Evolutionary conservation across 2,888 invertebrate genomes (phyloP).

Genomic region (Drosophila prolongata): DNA sequence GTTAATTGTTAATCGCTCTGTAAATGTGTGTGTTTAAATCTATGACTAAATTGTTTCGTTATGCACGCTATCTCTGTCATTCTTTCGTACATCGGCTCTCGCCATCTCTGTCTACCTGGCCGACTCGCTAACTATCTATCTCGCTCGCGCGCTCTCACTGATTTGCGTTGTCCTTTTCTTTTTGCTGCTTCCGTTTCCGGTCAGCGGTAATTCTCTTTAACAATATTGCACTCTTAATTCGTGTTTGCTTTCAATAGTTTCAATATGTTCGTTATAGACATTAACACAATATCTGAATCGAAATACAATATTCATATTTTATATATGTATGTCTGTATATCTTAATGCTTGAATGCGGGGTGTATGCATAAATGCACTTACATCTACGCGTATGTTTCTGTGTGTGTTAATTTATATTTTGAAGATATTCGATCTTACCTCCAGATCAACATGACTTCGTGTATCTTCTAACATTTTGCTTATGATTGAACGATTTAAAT

Average conservation of each 20-base stretch:
- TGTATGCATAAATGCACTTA: constrained; percentile 15
- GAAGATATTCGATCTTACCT: constrained; percentile 10
- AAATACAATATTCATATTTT: constrained; percentile 40
- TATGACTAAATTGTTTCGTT: constrained; percentile 41
- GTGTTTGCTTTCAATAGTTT: constrained; percentile 42
- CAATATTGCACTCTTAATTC: constrained; percentile 42
- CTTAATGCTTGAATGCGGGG: constrained; percentile 15
- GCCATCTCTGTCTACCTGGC: constrained; percentile 31
- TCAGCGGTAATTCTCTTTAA: constrained; percentile 13
- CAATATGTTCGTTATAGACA: constrained; percentile 51
- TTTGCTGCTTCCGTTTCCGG: constrained; percentile 34
- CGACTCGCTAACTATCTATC: constrained; percentile 30
- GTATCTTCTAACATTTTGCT: constrained; percentile 21
- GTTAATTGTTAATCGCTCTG: constrained; percentile 24
- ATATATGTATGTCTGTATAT: constrained; percentile 12
- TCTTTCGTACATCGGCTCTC: not conserved
- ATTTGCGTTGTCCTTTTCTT: constrained; percentile 58
- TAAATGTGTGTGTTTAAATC: constrained; percentile 24
- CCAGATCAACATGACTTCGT: constrained; percentile 2
- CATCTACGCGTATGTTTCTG: constrained; percentile 7
- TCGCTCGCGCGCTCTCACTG: constrained; percentile 46
- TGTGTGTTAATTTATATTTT: constrained; percentile 23
- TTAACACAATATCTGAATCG: constrained; percentile 60
- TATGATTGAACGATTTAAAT: constrained; percentile 2
- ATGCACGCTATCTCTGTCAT: constrained; percentile 18